Evolutionary conservation across 2,888 invertebrate genomes (phyloP).

Genomic region (Clistopyga incitator): DNA sequence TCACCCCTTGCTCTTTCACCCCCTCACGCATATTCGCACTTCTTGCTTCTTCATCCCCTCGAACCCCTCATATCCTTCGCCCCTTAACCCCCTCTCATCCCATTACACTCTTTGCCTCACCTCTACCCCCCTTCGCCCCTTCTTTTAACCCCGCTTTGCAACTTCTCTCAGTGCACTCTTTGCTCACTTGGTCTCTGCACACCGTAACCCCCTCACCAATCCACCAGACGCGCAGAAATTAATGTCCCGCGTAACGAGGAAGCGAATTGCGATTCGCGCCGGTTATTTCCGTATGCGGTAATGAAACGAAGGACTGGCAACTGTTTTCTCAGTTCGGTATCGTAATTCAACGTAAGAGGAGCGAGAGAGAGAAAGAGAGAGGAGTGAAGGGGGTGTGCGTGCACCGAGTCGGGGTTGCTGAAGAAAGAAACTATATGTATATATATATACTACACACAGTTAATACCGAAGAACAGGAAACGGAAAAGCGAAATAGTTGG

Average conservation of each 20-base stretch:
- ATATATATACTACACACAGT: slow-evolving; percentile 1
- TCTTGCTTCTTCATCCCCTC: too few species aligned
- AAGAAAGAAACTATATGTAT: slow-evolving; percentile 11
- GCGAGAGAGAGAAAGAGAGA: slow-evolving; percentile 4
- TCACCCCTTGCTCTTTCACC: too few species aligned
- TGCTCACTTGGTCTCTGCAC: slow-evolving; percentile 41
- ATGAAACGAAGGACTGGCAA: slow-evolving; percentile 40
- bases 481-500: slow-evolving; percentile 51
- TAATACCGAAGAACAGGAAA: slow-evolving; percentile 33
- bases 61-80: too few species aligned
- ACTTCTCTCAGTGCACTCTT: slow-evolving; percentile 25
- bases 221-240: slow-evolving; percentile 61
- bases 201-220: slow-evolving; percentile 27
- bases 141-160: slow-evolving; percentile 10
- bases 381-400: slow-evolving; percentile 17
- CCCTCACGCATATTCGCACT: too few species aligned
- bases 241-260: slow-evolving; percentile 67
- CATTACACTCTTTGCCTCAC: too few species aligned
- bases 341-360: slow-evolving; percentile 47
- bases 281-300: slow-evolving; percentile 60
- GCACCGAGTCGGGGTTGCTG: slow-evolving; percentile 26
- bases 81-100: too few species aligned
- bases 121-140: too few species aligned
- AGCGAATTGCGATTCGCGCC: slow-evolving; percentile 62
- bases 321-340: slow-evolving; percentile 51